A percentile compares a stretch with the other conserved stretches of the same genome.
These are phyloP conservation scores for Druceiella hillmani DNA, from an alignment of 2,888 invertebrate species.

Conservation along the genomic window DNA sequence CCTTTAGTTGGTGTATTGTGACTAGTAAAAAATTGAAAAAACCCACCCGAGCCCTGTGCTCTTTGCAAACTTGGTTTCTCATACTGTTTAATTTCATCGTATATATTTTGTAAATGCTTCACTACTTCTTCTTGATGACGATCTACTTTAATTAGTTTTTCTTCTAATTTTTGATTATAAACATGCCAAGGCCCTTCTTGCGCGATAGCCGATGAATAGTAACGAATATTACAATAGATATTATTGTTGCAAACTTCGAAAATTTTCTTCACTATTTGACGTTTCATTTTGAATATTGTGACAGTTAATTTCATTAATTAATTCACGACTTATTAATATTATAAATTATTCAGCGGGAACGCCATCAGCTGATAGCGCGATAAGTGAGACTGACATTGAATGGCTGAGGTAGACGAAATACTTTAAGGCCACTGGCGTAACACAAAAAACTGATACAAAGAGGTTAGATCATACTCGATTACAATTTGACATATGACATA, in stretches of 20 bases:
- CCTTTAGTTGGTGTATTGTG: slow-evolving; percentile 38
- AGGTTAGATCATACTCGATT: slow-evolving; percentile 2
- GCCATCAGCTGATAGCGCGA: too few relatives aligned
- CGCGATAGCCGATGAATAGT: slow-evolving; percentile 22
- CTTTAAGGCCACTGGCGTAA: too few relatives aligned
- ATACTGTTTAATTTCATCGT: slow-evolving; percentile 57
- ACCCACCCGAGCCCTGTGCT: slow-evolving; percentile 27
- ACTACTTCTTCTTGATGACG: slow-evolving; percentile 67
- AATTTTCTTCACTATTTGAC: slow-evolving; percentile 32
- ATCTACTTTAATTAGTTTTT: slow-evolving; percentile 60
- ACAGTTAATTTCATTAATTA: slow-evolving; percentile 6
- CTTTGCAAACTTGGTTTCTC: slow-evolving; percentile 33
- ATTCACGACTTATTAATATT: too few relatives aligned
- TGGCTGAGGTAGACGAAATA: too few relatives aligned
- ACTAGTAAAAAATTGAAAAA: slow-evolving; percentile 40
- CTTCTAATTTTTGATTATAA: slow-evolving; percentile 53
- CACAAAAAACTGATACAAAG: too few relatives aligned
- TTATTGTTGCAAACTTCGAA: slow-evolving; percentile 28
- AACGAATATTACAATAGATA: too few relatives aligned
- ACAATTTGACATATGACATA: neutral
- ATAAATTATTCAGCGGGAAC: too few relatives aligned
- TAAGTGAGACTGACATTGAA: too few relatives aligned
- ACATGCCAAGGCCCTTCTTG: slow-evolving; percentile 47
- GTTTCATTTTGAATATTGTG: slow-evolving; percentile 6
- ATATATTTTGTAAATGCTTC: slow-evolving; percentile 63